Evolutionary conservation across 2,797 vertebrate species (phyloP).

Genomic region (Hylomyscus alleni): DNA sequence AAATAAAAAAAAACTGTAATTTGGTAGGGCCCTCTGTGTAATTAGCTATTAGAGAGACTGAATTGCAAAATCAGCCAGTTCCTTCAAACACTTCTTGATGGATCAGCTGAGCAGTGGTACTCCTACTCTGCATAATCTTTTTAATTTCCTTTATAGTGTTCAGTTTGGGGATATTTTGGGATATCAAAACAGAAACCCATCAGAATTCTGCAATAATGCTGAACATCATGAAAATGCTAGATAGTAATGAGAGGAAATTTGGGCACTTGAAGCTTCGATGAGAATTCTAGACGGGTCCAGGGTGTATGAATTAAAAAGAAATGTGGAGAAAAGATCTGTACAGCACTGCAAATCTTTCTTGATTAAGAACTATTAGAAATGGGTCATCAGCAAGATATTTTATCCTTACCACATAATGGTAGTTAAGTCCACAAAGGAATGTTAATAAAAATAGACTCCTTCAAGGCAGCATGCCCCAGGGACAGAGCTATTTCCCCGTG

Average conservation of each 20-base stretch:
- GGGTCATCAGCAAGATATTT: slow-evolving; percentile 69
- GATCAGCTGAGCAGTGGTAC: neutral
- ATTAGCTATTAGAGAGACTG: neutral
- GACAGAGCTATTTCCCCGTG: slow-evolving; percentile 52
- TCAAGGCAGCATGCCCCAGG: slow-evolving; percentile 48
- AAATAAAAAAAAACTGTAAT: neutral
- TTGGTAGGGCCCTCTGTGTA: neutral
- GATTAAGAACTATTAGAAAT: slow-evolving; percentile 69
- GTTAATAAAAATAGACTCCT: slow-evolving; percentile 73
- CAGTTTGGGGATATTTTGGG: slow-evolving; percentile 37
- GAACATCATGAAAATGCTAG: neutral
- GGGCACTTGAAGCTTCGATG: neutral
- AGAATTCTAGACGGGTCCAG: neutral
- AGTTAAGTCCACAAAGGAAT: slow-evolving; percentile 47
- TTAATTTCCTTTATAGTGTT: neutral
- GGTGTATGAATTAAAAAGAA: neutral
- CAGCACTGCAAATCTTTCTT: slow-evolving; percentile 28
- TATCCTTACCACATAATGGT: slow-evolving; percentile 30
- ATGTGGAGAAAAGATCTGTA: neutral
- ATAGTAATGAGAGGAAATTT: neutral
- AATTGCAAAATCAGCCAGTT: neutral
- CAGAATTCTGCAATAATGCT: slow-evolving; percentile 29
- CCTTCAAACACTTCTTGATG: neutral
- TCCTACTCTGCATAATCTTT: neutral
- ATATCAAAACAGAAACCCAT: slow-evolving; percentile 16